Evolutionary conservation across 2,113 vertebrate genomes (phyloP), one percentile per base, ranked within the genome.

Genomic region (Miniopterus natalensis): DNA sequence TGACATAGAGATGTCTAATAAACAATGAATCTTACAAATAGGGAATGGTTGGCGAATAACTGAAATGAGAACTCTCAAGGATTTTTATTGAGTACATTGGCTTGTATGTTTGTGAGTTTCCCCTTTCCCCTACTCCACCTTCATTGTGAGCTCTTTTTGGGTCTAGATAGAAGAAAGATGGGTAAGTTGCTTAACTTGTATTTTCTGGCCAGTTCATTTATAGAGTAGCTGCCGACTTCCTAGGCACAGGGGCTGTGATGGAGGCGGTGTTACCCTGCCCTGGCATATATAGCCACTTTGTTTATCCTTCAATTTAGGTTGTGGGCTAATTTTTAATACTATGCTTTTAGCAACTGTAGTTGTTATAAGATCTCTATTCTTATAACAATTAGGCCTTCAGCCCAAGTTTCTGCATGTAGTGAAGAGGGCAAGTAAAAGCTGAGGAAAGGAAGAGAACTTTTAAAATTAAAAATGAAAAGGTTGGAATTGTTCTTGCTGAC

Each of bases 391-490:
- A 81, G 47, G 4, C 45, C 31, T 92, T 71, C 29, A 86, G 61
- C 40, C 10, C 53, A 90, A 71, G 36, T 86, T 85, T 89, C 51
- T 61, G 70, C 31, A 57, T 68, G 47, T 47, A 25, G 47, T 86
- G 57, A 85, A 92, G 13, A 31, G 61, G 61, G 27, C 27, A 65
- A 65, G 61, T 65, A 65, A 29, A 14, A 14, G 61, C 61, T 31
- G 61, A 65, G 61, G 27, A 65, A 65, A 65, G 61, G 57, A 80
- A 92, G 13, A 92, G 18, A 61, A 86, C 61, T 79, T 79, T 89
- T 84, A 68, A 95, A 92, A 96, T 75, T 70, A 20, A 66, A 90
- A 61, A 71, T 71, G 84, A 20, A 73, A 83, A 93, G 84, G 45
- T 71, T 66, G 61, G n/a, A 83, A 61, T 90, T 47, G 6, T 90